These are phyloP conservation scores for Sebastes iracundus DNA, from an alignment of 2,797 vertebrate species.

Conservation along the genomic window DNA sequence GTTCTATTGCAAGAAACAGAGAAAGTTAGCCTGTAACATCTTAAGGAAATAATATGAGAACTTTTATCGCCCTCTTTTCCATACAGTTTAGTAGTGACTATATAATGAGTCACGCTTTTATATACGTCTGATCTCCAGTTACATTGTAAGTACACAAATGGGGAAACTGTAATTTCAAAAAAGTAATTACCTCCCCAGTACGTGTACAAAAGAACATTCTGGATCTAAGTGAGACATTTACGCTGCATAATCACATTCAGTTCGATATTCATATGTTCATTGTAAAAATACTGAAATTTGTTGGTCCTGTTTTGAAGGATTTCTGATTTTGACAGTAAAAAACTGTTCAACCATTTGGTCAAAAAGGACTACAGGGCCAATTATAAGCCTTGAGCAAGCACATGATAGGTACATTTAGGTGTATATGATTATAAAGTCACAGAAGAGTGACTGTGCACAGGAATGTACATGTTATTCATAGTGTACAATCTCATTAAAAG, in stretches of 20 bases:
- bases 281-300: constrained; percentile 51
- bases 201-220: constrained; percentile 40
- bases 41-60: constrained; percentile 35
- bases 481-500: constrained; percentile 10
- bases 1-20: constrained; percentile 49
- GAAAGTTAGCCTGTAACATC: constrained; percentile 6
- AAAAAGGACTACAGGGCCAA: constrained; percentile 9
- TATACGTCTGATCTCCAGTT: constrained; percentile 18
- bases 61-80: constrained; percentile 23
- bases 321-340: constrained; percentile 3
- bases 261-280: constrained; percentile 24
- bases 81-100: constrained; percentile 1
- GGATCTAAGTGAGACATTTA: constrained; percentile 33
- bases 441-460: constrained; percentile 32
- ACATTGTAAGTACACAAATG: constrained; percentile 33
- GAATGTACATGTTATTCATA: constrained; percentile 45
- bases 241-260: constrained; percentile 44
- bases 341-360: constrained; percentile 25
- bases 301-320: constrained; percentile 34
- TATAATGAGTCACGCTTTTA: constrained; percentile 9
- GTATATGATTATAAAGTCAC: constrained; percentile 15
- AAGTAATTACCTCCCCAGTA: constrained; percentile 46
- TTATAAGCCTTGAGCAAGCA: constrained; percentile 5
- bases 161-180: constrained; percentile 45
- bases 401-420: constrained; percentile 27